Evolutionary conservation across 2,113 vertebrate species (phyloP).

Genomic region (Gymnorhina tibicen): DNA sequence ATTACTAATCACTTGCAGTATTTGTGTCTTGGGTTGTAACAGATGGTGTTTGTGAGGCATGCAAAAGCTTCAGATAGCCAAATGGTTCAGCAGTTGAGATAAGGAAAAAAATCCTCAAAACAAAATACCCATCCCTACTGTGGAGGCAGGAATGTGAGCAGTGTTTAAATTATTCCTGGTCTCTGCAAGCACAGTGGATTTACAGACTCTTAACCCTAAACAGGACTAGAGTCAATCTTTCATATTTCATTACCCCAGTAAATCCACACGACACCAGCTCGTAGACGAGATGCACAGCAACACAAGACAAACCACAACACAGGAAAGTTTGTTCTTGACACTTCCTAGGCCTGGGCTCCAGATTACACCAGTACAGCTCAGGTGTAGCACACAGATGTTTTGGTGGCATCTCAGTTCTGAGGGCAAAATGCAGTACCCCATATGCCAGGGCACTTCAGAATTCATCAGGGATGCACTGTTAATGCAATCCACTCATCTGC

Average conservation of each 20-base stretch:
- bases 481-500: neutral
- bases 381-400: neutral
- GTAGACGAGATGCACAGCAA: neutral
- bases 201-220: conserved; percentile 40
- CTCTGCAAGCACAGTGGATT: neutral
- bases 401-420: neutral
- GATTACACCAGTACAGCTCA: neutral
- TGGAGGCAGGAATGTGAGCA: conserved; percentile 47
- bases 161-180: conserved; percentile 51
- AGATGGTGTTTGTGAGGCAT: conserved; percentile 69
- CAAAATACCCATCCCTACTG: conserved; percentile 50
- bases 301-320: neutral
- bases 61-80: conserved; percentile 64
- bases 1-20: conserved; percentile 62
- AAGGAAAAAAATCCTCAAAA: conserved; percentile 56
- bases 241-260: conserved; percentile 6
- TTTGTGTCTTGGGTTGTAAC: conserved; percentile 62
- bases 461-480: neutral
- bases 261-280: neutral
- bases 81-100: conserved; percentile 60
- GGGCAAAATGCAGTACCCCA: neutral
- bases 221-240: neutral
- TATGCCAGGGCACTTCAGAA: neutral
- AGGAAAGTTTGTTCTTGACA: neutral
- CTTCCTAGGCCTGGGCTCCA: neutral